Base-by-base conservation (phyloP, 30 jellyfish, hydroid and myxozoan genomes). In the Chrysaora quinquecirrha region DNA sequence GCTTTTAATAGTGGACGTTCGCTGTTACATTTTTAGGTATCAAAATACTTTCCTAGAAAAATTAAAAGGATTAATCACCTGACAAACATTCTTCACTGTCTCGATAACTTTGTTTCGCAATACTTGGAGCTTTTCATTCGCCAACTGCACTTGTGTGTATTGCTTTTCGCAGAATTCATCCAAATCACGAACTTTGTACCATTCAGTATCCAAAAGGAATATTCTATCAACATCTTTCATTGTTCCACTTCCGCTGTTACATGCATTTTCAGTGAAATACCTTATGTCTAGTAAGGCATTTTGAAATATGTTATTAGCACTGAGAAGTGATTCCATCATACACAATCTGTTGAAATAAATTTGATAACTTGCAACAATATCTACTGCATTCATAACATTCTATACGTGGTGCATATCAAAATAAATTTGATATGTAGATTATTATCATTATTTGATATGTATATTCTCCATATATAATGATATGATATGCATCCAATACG, bases 101-200 rank as follows among this genome's bases (percentile, higher is more conserved):
- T 48, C 80, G 33, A 73, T 62, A 14, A 87, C 78, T 22, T 47
- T 52, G 23, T 78, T 34, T 3, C 96, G 77, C 64, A 71, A 60
- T 14, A 11, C 62, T 2, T 34, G 75, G 27, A 87, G 83, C 34
- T 63, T 77, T 32, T 64, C 52, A 47, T 60, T 50, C 2, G 80
- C 87, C 50, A 28, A 23, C 58, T 18, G 64, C n/a, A 77, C 77
- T 30, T 78, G 92, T 32, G 30, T 33, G 56, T 34, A 31, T 65
- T 87, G 91, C 50, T 67, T 31, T 34, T 71, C 89, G 49, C 91
- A 87, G 43, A 87, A 87, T 19, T 79, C 84, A 43, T 35, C 78
- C 60, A 87, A 79, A 19, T 30, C 66, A 43, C 54, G 23, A 7
- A 88, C 79, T 27, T 79, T 20, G 32, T 68, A 48, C 86, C 82